Conservation (phyloP, 2,113 vertebrate species). For the Calidris pugnax region DNA sequence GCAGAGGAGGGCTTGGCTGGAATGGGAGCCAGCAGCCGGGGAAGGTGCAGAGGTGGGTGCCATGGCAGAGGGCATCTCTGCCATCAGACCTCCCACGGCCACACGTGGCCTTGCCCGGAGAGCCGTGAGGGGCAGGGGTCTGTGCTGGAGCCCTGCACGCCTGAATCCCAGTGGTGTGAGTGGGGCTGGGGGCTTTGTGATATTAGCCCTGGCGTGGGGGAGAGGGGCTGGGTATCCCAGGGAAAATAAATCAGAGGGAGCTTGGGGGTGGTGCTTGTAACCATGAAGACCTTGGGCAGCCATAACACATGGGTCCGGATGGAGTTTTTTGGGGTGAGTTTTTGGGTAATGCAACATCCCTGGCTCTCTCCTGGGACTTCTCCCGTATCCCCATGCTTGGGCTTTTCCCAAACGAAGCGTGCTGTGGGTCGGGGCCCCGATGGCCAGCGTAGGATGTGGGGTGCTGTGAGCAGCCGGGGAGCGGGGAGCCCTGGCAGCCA, state of each 20-base stretch:
- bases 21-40: rapidly evolving
- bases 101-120: rapidly evolving
- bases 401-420: not conserved
- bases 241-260: not conserved
- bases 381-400: rapidly evolving
- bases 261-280: not conserved
- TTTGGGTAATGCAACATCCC: not conserved
- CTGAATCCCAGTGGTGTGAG: rapidly evolving
- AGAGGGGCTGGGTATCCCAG: not conserved
- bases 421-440: rapidly evolving
- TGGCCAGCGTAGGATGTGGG: rapidly evolving
- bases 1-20: not conserved
- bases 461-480: rapidly evolving
- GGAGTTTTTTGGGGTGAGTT: not conserved
- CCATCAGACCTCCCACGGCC: not conserved
- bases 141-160: rapidly evolving
- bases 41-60: rapidly evolving
- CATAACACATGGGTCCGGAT: rapidly evolving
- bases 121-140: not conserved
- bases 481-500: rapidly evolving
- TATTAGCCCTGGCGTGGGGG: rapidly evolving
- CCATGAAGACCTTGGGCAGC: not conserved
- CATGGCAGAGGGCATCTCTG: not conserved
- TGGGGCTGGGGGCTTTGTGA: not conserved
- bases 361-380: not conserved